phyloP scores from a whole-genome alignment of 2,797 vertebrate genomes.

The Rhinophrynus dorsalis region DNA sequence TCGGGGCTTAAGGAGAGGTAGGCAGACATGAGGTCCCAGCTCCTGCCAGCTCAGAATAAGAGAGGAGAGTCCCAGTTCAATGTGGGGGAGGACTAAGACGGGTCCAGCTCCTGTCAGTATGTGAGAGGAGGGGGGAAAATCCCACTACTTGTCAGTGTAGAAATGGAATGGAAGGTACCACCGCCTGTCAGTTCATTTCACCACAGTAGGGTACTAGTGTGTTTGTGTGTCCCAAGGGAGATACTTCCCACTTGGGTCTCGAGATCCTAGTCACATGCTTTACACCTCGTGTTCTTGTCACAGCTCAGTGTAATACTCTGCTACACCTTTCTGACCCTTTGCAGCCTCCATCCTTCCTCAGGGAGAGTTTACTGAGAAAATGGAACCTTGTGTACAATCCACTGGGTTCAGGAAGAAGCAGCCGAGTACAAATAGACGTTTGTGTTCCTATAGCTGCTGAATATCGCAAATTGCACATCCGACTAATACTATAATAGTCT shows the following conservation, averaged over 20 bases:
- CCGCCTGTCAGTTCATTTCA: background rate
- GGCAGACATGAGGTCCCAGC: slow-evolving; percentile 5
- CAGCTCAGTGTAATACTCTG: background rate
- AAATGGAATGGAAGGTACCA: background rate
- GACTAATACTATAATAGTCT: no score
- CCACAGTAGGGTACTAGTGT: no score
- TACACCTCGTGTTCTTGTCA: slow-evolving; percentile 11
- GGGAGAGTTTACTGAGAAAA: slow-evolving; percentile 39
- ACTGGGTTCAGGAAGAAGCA: slow-evolving; percentile 11
- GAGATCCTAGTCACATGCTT: background rate
- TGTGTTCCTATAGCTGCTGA: background rate
- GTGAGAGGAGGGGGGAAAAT: background rate
- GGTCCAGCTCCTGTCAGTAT: slow-evolving; percentile 20
- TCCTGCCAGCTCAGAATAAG: background rate
- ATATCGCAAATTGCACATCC: background rate
- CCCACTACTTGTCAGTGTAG: slow-evolving; percentile 18
- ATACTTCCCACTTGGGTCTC: background rate
- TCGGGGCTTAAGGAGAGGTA: background rate
- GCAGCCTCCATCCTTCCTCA: slow-evolving; percentile 31
- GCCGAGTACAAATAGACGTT: background rate
- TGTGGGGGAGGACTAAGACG: background rate
- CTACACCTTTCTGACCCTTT: slow-evolving; percentile 29
- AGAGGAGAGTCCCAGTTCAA: background rate
- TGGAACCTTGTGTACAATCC: slow-evolving; percentile 15
- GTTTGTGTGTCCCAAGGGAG: background rate